Evolutionary conservation across 2,113 vertebrate genomes (phyloP).

Genomic region (Casuarius casuarius): DNA sequence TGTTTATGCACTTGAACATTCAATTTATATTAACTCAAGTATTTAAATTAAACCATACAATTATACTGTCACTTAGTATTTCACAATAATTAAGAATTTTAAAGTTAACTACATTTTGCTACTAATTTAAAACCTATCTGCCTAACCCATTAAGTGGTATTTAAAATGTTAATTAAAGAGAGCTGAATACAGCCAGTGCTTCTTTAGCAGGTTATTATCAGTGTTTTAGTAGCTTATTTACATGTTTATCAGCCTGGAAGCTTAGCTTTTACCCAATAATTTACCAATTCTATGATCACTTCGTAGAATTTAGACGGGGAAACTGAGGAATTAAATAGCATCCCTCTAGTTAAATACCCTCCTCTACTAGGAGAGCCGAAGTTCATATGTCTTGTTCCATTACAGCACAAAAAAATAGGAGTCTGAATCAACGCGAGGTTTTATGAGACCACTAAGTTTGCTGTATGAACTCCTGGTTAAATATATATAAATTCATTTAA

Average conservation of each 20-base stretch:
- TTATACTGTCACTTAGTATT: background rate
- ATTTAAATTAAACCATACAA: background rate
- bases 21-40: background rate
- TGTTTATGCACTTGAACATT: background rate
- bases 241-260: background rate
- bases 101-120: background rate
- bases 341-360: background rate
- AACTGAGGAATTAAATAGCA: background rate
- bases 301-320: background rate
- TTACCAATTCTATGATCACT: background rate
- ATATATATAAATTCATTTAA: rapidly evolving
- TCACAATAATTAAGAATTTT: background rate
- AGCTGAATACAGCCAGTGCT: background rate
- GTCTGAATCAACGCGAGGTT: background rate
- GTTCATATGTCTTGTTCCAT: background rate
- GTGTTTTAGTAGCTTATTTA: background rate
- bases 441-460: background rate
- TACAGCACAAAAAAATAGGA: rapidly evolving
- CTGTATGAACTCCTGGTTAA: background rate
- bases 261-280: background rate
- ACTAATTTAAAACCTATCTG: background rate
- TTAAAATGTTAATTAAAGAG: background rate
- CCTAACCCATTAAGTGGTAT: background rate
- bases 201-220: background rate
- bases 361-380: background rate